Conservation (phyloP, 2,113 vertebrate species). For the Myotis davidii region DNA sequence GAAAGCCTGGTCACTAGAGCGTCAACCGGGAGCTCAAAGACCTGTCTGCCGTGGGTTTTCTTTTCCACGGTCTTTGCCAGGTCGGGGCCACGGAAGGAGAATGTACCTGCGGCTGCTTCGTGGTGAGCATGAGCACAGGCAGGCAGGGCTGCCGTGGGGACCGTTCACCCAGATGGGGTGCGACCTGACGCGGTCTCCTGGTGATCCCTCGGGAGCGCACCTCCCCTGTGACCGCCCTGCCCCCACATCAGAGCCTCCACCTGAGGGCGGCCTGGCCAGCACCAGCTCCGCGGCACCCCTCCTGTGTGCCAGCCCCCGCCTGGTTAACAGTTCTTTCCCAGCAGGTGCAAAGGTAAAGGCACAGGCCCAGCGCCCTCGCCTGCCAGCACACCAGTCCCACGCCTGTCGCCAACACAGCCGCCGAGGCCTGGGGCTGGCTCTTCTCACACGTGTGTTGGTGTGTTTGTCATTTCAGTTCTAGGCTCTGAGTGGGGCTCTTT, state of each 20-base stretch:
- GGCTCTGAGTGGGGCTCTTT: not conserved
- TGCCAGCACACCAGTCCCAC: not conserved
- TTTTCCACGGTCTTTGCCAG: not conserved
- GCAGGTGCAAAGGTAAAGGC: not conserved
- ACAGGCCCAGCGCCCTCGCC: no score
- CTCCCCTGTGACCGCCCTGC: not conserved
- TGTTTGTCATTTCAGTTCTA: not conserved
- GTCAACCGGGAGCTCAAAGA: not conserved
- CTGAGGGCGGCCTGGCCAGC: not conserved
- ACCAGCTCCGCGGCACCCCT: not conserved
- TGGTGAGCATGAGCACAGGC: not conserved
- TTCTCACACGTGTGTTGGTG: not conserved
- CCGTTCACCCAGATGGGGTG: not conserved
- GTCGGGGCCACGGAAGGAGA: fast-evolving
- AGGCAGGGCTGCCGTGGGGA: not conserved
- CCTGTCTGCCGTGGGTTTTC: not conserved
- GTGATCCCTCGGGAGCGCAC: not conserved
- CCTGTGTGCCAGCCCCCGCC: not conserved
- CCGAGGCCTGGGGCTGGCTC: not conserved
- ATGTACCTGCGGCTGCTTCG: not conserved
- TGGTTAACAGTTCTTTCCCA: not conserved
- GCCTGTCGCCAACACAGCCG: not conserved
- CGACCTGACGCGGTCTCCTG: not conserved
- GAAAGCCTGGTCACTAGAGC: no score
- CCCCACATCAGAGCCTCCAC: not conserved